Percentiles rank a stretch among this genome's conserved stretches.
Conservation (phyloP, 2,888 invertebrate species). For the Drosophila birchii region DNA sequence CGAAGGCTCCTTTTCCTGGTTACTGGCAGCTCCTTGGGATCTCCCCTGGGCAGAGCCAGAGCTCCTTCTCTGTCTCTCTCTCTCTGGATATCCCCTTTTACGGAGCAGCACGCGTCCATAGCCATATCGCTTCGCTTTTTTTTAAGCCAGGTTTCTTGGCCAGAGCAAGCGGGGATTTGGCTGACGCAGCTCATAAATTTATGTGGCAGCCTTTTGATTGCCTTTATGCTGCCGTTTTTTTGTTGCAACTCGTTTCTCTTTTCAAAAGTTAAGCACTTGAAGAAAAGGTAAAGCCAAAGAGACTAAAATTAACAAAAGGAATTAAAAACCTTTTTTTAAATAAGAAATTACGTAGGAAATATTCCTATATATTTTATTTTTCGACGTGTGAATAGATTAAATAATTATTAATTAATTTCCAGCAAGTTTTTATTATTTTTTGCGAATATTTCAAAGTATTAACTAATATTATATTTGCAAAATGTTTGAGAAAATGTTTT, state of each 20-base stretch:
- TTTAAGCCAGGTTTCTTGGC: conserved; percentile 4
- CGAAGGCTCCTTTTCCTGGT: conserved; percentile 60
- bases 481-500: no score
- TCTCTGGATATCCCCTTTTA: conserved; percentile 18
- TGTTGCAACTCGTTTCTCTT: conserved; percentile 2
- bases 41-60: background rate
- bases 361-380: no score
- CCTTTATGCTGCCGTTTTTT: conserved; percentile 52
- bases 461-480: no score
- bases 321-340: no score
- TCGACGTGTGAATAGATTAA: no score
- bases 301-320: background rate
- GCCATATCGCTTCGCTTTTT: conserved; percentile 3
- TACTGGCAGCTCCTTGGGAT: conserved; percentile 17
- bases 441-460: no score
- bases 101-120: conserved; percentile 36
- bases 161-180: conserved; percentile 42
- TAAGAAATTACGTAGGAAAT: no score
- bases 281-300: background rate
- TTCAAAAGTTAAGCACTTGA: background rate
- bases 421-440: no score
- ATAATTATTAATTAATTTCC: no score
- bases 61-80: background rate
- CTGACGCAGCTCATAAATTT: conserved; percentile 73
- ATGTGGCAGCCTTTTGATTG: conserved; percentile 74